These are phyloP conservation scores for Triplophysa siluroides DNA, from an alignment of 2,113 vertebrate genomes.

Conservation along the genomic window DNA sequence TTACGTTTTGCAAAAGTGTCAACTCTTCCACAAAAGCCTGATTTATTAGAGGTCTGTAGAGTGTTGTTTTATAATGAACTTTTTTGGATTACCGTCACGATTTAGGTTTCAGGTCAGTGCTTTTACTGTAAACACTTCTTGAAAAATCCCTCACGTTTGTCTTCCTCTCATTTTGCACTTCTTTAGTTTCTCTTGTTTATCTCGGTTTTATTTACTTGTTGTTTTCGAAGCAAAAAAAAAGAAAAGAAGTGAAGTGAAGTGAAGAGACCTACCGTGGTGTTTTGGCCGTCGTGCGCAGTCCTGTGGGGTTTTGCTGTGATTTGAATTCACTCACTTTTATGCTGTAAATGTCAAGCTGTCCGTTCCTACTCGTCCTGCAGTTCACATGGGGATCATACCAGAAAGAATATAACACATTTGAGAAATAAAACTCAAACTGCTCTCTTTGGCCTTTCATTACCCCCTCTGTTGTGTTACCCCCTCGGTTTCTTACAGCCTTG, in stretches of 20 bases:
- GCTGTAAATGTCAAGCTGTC: slow-evolving; percentile 30
- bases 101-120: slow-evolving; percentile 9
- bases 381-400: slow-evolving; percentile 14
- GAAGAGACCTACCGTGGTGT: slow-evolving; percentile 48
- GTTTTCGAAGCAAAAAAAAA: slow-evolving; percentile 20
- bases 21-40: slow-evolving; percentile 27
- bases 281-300: slow-evolving; percentile 19
- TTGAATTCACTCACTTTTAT: slow-evolving; percentile 10
- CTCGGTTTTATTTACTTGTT: slow-evolving; percentile 34
- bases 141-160: slow-evolving; percentile 55
- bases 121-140: slow-evolving; percentile 29
- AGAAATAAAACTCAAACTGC: background rate
- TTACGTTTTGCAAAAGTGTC: slow-evolving; percentile 9
- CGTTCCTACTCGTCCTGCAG: background rate
- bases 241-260: background rate
- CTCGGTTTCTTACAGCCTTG: slow-evolving; percentile 40
- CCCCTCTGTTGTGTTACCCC: slow-evolving; percentile 5
- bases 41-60: slow-evolving; percentile 22
- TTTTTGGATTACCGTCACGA: background rate
- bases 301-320: slow-evolving; percentile 26
- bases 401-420: slow-evolving; percentile 11
- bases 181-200: slow-evolving; percentile 55
- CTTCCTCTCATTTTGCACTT: slow-evolving; percentile 60
- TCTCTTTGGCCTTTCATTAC: slow-evolving; percentile 35
- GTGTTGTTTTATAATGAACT: slow-evolving; percentile 34